These are phyloP conservation scores for Eutrigla gurnardus DNA, from an alignment of 2,797 vertebrate genomes.

Conservation along the genomic window DNA sequence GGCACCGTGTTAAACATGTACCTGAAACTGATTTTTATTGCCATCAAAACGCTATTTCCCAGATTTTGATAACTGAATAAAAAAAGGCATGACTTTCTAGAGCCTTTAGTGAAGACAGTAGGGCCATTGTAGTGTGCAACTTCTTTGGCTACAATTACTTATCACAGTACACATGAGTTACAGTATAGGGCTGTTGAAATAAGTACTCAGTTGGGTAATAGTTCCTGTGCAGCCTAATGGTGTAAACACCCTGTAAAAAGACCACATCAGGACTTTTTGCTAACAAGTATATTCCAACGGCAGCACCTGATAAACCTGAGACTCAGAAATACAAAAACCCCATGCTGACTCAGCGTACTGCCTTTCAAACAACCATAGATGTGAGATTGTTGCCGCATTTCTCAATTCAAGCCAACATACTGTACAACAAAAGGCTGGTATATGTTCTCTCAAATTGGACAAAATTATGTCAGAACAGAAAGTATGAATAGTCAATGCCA, in stretches of 20 bases:
- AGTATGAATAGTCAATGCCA: constrained; percentile 59
- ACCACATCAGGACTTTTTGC: constrained; percentile 49
- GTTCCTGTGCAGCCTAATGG: constrained; percentile 49
- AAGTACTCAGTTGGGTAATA: constrained; percentile 36
- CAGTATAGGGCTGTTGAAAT: constrained; percentile 41
- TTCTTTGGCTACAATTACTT: constrained; percentile 27
- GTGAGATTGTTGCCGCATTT: constrained; percentile 44
- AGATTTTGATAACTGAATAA: constrained; percentile 30
- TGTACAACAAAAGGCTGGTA: constrained; percentile 57
- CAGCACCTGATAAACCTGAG: constrained; percentile 79
- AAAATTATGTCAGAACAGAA: constrained; percentile 37
- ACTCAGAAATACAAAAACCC: constrained; percentile 57
- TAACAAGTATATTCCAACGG: constrained; percentile 64
- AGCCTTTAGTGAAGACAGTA: constrained; percentile 38
- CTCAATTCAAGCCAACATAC: constrained; percentile 37
- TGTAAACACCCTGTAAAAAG: constrained; percentile 54
- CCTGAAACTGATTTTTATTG: constrained; percentile 55
- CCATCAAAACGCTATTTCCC: constrained; percentile 47
- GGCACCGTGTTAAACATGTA: constrained; percentile 35
- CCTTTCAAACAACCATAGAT: constrained; percentile 30
- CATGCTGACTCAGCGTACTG: constrained; percentile 44
- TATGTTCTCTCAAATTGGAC: constrained; percentile 45
- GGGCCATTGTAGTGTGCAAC: constrained; percentile 31
- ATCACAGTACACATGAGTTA: constrained; percentile 45
- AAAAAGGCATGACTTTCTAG: constrained; percentile 35